Conservation (phyloP, 2,113 vertebrate species). For the Oncorhynchus mykiss region DNA sequence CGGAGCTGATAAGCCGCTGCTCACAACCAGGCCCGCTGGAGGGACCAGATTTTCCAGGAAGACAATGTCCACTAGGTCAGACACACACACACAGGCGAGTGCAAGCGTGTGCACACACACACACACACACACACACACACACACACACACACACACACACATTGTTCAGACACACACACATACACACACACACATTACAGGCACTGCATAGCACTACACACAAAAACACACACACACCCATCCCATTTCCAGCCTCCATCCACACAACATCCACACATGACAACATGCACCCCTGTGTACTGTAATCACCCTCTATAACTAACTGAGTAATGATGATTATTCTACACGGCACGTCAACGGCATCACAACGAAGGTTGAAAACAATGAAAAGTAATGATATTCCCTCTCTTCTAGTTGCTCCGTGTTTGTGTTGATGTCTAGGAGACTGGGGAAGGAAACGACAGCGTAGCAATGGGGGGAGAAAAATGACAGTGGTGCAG, state of each 20-base stretch:
- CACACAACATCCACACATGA: background rate
- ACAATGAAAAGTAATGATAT: constrained; percentile 22
- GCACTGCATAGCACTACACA: background rate
- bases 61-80: constrained; percentile 88
- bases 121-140: constrained; percentile 30
- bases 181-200: background rate
- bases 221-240: background rate
- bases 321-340: constrained; percentile 13
- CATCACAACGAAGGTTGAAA: constrained; percentile 10
- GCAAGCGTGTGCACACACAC: background rate
- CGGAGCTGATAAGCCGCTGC: constrained; percentile 87
- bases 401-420: constrained; percentile 26
- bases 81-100: constrained; percentile 50
- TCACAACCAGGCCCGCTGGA: constrained; percentile 79
- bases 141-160: constrained; percentile 25
- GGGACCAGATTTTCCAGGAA: constrained; percentile 87
- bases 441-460: constrained; percentile 11
- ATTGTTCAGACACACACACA: constrained; percentile 7
- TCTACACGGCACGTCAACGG: constrained; percentile 8
- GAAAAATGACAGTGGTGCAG: constrained; percentile 52
- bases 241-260: no score
- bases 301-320: constrained; percentile 14
- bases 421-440: constrained; percentile 55
- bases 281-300: background rate
- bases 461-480: constrained; percentile 56